These are phyloP conservation scores for Epizoanthus stellaris DNA, from an alignment of 92 coral and sea anemone species.

Conservation along the genomic window DNA sequence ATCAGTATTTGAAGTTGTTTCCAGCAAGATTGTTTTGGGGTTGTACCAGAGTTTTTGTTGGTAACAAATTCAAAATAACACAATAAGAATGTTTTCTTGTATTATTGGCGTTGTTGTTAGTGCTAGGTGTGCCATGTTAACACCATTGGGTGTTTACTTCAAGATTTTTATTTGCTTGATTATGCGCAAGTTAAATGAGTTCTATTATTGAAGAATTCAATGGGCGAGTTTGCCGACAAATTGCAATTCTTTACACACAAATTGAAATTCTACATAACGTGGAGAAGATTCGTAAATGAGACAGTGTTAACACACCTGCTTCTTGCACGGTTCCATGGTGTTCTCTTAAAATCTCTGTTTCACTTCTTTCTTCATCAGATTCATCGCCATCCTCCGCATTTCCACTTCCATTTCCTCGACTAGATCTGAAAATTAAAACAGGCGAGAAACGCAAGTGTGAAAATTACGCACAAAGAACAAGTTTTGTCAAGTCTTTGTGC, in stretches of 20 bases:
- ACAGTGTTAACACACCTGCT: constrained; percentile 16
- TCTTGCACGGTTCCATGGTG: constrained; percentile 19
- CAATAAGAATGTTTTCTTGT: not conserved
- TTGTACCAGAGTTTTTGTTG: not conserved
- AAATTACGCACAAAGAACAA: constrained; percentile 62
- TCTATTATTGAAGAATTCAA: not conserved
- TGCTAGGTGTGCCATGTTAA: not conserved
- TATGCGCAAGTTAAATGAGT: constrained; percentile 9
- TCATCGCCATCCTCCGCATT: constrained; percentile 24
- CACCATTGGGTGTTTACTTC: not conserved
- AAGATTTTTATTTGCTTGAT: not conserved
- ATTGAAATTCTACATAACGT: constrained; percentile 1
- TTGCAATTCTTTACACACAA: constrained; percentile 12
- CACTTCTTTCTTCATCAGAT: constrained; percentile 41
- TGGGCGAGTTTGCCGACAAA: constrained; percentile 7
- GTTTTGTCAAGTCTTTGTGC: constrained; percentile 59
- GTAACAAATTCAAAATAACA: not conserved
- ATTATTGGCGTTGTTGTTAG: not conserved
- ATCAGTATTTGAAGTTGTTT: not conserved
- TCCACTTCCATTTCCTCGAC: constrained; percentile 40
- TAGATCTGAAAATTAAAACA: constrained; percentile 39
- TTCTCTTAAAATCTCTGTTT: constrained; percentile 19
- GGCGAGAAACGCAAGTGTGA: constrained; percentile 79
- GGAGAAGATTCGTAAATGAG: not conserved
- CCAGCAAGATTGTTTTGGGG: not conserved